These are phyloP conservation scores for Tenthredo mesomela DNA, from an alignment of 2,888 invertebrate genomes.

Conservation along the genomic window DNA sequence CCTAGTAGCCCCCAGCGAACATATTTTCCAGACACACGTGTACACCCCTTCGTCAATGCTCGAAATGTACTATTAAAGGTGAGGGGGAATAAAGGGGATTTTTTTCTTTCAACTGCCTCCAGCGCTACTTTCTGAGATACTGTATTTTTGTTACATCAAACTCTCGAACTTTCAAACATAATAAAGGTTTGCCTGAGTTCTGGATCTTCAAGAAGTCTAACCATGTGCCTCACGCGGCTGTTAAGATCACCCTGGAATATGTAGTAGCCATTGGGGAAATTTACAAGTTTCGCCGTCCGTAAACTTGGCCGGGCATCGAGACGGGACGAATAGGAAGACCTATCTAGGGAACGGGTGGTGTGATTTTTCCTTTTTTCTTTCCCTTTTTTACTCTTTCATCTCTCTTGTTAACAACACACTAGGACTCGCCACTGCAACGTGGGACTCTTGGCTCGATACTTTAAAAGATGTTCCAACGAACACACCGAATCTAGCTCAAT, in stretches of 20 bases:
- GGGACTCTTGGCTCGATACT: not conserved
- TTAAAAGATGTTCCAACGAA: not conserved
- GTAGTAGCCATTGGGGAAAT: conserved; percentile 56
- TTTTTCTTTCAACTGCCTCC: not conserved
- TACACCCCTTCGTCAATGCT: conserved; percentile 14
- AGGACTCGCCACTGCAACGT: not conserved
- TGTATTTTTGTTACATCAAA: conserved; percentile 51
- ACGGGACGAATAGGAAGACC: conserved; percentile 37
- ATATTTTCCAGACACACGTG: conserved; percentile 60
- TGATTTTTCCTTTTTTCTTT: conserved; percentile 30
- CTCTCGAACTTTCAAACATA: conserved; percentile 43
- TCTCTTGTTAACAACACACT: conserved; percentile 36
- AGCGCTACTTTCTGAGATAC: conserved; percentile 36
- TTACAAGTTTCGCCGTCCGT: conserved; percentile 54
- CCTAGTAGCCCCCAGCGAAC: conserved; percentile 68
- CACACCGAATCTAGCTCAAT: not conserved
- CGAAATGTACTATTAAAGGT: conserved; percentile 4
- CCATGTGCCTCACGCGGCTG: conserved; percentile 47
- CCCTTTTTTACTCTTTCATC: not conserved
- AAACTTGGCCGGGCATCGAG: conserved; percentile 49
- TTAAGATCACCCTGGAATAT: conserved; percentile 53
- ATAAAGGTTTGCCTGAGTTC: conserved; percentile 50
- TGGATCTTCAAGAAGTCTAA: conserved; percentile 39
- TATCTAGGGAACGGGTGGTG: conserved; percentile 41
- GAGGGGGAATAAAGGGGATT: not conserved